phyloP scores from a whole-genome alignment of 2,797 vertebrate species.

The Ispidina lecontei region DNA sequence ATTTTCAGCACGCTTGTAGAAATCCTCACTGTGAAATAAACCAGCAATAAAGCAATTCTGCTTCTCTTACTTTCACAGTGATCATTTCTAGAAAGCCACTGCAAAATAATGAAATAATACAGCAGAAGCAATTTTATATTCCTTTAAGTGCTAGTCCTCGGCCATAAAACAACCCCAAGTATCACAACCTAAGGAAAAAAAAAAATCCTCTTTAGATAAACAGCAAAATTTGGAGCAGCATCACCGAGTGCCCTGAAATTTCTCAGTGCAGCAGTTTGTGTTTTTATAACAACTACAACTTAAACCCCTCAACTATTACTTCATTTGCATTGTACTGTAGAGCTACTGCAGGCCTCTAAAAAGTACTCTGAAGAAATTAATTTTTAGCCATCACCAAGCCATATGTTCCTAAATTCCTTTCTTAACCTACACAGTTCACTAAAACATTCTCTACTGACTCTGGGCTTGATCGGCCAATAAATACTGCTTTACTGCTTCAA shows the following conservation, averaged over 20 bases:
- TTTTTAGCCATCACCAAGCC: slow-evolving; percentile 9
- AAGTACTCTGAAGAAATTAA: slow-evolving; percentile 31
- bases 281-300: background rate
- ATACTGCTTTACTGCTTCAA: slow-evolving; percentile 31
- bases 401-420: slow-evolving; percentile 8
- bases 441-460: slow-evolving; percentile 15
- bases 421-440: slow-evolving; percentile 1
- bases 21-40: slow-evolving; percentile 2
- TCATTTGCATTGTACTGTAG: background rate
- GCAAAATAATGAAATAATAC: slow-evolving; percentile 3
- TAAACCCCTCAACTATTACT: background rate
- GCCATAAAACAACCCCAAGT: background rate
- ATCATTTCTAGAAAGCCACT: background rate
- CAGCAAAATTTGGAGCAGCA: background rate
- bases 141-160: background rate
- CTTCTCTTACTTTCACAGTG: background rate
- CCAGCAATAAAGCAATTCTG: background rate
- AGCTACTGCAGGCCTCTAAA: slow-evolving; percentile 40
- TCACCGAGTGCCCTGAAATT: background rate
- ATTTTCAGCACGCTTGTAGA: background rate
- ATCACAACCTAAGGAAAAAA: background rate
- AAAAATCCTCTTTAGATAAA: background rate
- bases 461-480: slow-evolving; percentile 32
- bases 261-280: background rate
- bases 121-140: background rate